These are phyloP conservation scores for Sebastes dallii DNA, from an alignment of 2,797 vertebrate genomes.

Conservation along the genomic window DNA sequence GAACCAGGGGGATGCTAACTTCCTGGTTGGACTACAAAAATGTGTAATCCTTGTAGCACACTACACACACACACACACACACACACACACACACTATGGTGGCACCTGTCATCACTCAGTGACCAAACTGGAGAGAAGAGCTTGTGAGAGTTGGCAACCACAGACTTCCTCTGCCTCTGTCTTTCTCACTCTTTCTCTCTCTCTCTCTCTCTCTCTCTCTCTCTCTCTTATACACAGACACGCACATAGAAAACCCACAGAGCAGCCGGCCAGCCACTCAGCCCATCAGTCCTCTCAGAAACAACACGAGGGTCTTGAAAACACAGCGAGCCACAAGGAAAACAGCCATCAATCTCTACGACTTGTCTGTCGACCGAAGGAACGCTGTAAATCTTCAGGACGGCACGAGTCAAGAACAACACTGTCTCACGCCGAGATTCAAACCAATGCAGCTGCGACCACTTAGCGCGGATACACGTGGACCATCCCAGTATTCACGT, in stretches of 20 bases:
- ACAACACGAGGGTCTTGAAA: slow-evolving; percentile 55
- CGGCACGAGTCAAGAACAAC: slow-evolving; percentile 58
- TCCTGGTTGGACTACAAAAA: rapidly evolving
- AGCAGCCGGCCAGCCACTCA: slow-evolving; percentile 25
- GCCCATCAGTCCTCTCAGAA: slow-evolving; percentile 40
- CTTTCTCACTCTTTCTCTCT: background rate
- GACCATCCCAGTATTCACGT: background rate
- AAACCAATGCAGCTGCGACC: slow-evolving; percentile 53
- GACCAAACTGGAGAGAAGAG: background rate
- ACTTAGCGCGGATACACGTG: slow-evolving; percentile 31
- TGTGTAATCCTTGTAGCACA: too few relatives aligned
- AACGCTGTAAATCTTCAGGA: slow-evolving; percentile 54
- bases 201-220: background rate
- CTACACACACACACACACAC: background rate
- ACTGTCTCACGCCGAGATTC: slow-evolving; percentile 38
- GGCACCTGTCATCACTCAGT: slow-evolving; percentile 6
- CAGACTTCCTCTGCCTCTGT: slow-evolving; percentile 1
- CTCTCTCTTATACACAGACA: background rate
- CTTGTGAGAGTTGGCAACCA: background rate
- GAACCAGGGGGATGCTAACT: too few relatives aligned
- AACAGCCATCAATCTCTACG: slow-evolving; percentile 69
- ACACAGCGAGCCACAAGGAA: slow-evolving; percentile 60
- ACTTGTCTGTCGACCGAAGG: slow-evolving; percentile 47
- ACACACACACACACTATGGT: background rate
- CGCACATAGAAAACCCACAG: slow-evolving; percentile 4